Evolutionary conservation across 2,113 vertebrate species (phyloP), one percentile per base, ranked within the genome.

Genomic region (Kryptolebias marmoratus): DNA sequence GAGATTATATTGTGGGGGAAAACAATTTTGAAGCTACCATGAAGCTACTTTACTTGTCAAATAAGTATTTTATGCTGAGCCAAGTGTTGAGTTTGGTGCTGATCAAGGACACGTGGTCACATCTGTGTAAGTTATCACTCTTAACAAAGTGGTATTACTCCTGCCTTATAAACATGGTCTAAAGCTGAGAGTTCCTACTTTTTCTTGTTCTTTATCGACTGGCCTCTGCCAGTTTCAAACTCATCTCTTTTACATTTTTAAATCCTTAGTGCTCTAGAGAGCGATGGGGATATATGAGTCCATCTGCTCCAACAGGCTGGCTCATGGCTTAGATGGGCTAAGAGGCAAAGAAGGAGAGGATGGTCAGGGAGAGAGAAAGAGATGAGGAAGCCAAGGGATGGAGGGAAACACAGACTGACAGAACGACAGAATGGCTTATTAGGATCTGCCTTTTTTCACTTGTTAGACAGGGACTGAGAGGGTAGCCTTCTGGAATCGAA

Each of bases 301-400:
- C 90, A 93, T 93, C 91, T 93, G 91, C 87, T 91, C 63, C 87
- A 68, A 48, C 89, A 92, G 90, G 83, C 89, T 83, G 85, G 86
- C 78, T 85, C 48, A 47, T 71, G 84, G 87, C 86, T 80, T 68
- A 90, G 84, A 87, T 65, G 57, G 59, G 66, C 66, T 69, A 72
- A 79, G 72, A 82, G 81, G 86, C 57, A 57, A 73, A 77, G 78
- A 65, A 52, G 65, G 64, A 70, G 65, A 42, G 71, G 66, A 44
- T 75, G 82, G 63, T 31, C 60, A 66, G 58, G 5, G 73, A 77
- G 70, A 47, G 70, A 28, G 67, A 65, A 62, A 53, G 71, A 47
- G 28, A 55, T 64, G 27, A 11, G 48, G 71, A 56, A 71, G 60
- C n/a, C n/a, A 13, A 52, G 60, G 48, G 57, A 68, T 52, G 55